Evolutionary conservation across 1,140 invertebrate genomes (phyloP), one percentile per base, ranked within the genome.

Genomic region (Drosophila jambulina): DNA sequence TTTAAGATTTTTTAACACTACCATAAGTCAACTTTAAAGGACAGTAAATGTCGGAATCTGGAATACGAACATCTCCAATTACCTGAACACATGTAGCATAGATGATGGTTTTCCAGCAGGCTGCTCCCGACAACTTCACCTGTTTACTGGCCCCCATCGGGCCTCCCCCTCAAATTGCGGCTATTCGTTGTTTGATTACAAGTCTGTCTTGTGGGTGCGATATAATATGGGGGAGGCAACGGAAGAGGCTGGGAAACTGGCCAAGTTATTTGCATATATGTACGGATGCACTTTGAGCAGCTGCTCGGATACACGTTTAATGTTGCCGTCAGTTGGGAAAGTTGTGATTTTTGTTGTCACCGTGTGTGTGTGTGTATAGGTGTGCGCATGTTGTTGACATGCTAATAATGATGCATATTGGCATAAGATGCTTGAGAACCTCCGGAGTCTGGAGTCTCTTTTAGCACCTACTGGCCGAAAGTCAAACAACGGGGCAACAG

Each of bases 391-490:
- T 59, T 78, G 75, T 85, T 85, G 78, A 82, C 82, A 88, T 88
- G 83, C 80, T 87, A 88, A 87, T 88, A 87, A 88, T 88, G 71
- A 80, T 87, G 65, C 77, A 77, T 88, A 79, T 86, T 80, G 80
- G 84, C 83, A 58, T 65, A 85, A 84, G 81, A 77, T 76, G 76
- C 82, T 74, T 74, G 72, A 84, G 72, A 80, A 83, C 58, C 36
- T 29, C 29, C 29, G 64, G 61, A 84, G 65, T 53, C 62, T 46
- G 36, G 67, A 56, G 62, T 70, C 79, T 68, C 72, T 78, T 63
- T 88, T 87, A 88, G 84, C 83, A 82, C 80, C 80, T 81, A 68
- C 60, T 75, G 78, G 43, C 70, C 67, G 53, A 76, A 76, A 76
- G 60, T 80, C 67, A 85, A 84, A 84, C 75, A 85, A 54, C 64